A percentile compares a stretch with the other conserved stretches of the same genome.
Conservation (phyloP, 2,797 vertebrate genomes). For the Argya squamiceps region DNA sequence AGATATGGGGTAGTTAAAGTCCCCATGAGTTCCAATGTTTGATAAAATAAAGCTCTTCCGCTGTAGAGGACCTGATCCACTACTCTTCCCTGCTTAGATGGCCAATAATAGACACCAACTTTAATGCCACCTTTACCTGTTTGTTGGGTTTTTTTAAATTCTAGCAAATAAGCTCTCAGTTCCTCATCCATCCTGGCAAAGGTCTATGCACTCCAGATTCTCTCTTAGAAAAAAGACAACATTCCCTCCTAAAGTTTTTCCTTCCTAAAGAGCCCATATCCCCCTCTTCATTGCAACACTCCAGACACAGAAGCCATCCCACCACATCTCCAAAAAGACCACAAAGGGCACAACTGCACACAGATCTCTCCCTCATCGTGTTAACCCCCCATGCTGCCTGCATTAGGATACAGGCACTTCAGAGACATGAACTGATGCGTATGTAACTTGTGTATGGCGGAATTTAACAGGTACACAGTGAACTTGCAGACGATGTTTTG, state of each 20-base stretch:
- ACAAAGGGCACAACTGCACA: not conserved
- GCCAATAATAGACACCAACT: not conserved
- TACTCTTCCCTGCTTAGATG: not conserved
- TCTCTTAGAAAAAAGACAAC: not conserved
- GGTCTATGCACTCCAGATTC: not conserved
- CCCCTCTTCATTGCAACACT: not conserved
- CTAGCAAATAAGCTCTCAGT: not conserved
- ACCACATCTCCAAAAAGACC: fast-evolving
- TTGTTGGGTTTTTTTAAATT: not conserved
- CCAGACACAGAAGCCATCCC: no score
- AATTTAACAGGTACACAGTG: not conserved
- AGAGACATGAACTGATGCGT: not conserved
- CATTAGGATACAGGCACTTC: not conserved
- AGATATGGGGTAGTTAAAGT: not conserved
- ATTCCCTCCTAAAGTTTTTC: not conserved
- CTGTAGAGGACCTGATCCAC: not conserved
- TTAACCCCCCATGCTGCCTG: not conserved
- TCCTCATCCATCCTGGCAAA: not conserved
- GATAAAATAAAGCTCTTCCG: not conserved
- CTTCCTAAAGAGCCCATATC: not conserved
- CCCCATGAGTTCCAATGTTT: fast-evolving
- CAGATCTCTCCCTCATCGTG: not conserved
- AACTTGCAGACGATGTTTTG: not conserved
- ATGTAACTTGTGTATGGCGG: not conserved
- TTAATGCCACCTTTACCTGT: not conserved